Base-by-base conservation (phyloP, 2,888 invertebrate genomes). In the Pediacus dermestoides region DNA sequence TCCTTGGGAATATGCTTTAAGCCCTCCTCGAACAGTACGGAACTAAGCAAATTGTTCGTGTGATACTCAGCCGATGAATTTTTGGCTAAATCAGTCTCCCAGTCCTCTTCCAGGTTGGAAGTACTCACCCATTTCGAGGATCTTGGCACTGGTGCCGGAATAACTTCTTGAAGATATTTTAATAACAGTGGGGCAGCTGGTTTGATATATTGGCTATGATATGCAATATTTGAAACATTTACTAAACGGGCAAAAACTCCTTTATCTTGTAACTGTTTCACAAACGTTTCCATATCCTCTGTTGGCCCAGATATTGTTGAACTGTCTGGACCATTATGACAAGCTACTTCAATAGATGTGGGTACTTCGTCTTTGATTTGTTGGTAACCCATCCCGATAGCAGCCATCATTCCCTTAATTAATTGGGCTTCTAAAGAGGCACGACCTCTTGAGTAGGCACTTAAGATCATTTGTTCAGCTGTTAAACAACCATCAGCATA, bases 401-500 rank as follows among this genome's bases (percentile, higher is more conserved):
- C 89, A 22, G 93, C 93, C 93, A 94, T 93, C 16, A 85, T 85
- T 31, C 90, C 90, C 37, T 70, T 73, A 46, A 85, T 80, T 52
- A 86, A 73, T 2, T 76, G 72, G 0, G 82, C 78, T 50, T 88
- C 85, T 8, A 83, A 63, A 14, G 85, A 84, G 1, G 86, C 85
- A 42, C 78, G 72, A 1, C 90, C 91, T 56, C 92, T 75, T 64
- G 85, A 86, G 67, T 91, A 92, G 0, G 93, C 85, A 0, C 85
- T 77, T 4, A 90, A 68, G 41, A 94, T 82, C 74, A 88, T 86
- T 70, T 94, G 85, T 58, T 91, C 88, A 0, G 85, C 80, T 0
- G 90, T 88, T 52, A 95, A 78, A 51, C 89, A 87, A 0, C 89
- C 91, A 66, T 96, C 96, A 2, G 92, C 93, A 70, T 96, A 96